A percentile compares a stretch with the other conserved stretches of the same genome.
Evolutionary conservation across 2,797 vertebrate species (phyloP).

Genomic region (Protonibea diacanthus): DNA sequence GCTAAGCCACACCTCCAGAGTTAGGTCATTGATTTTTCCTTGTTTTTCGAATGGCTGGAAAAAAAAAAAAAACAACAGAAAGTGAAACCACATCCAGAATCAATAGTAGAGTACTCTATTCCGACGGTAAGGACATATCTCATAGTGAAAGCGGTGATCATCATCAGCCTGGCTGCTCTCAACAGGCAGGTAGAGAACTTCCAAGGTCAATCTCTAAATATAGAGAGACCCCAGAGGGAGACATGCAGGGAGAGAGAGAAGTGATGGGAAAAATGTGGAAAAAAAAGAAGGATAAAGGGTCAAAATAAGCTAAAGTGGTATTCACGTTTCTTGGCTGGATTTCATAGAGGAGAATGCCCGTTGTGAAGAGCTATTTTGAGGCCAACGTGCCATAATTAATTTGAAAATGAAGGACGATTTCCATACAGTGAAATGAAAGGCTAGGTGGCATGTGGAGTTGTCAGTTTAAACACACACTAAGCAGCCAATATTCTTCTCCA

Average conservation of each 20-base stretch:
- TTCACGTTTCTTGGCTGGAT: not conserved
- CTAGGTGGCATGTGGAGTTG: not conserved
- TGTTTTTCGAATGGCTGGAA: conserved; percentile 58
- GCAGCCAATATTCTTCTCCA: not conserved
- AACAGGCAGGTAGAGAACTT: conserved; percentile 48
- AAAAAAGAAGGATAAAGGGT: conserved; percentile 19
- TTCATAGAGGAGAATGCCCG: not conserved
- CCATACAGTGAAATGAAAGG: conserved; percentile 2
- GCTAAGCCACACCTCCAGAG: conserved; percentile 41
- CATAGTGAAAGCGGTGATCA: conserved; percentile 38
- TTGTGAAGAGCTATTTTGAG: not conserved
- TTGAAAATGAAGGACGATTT: not conserved
- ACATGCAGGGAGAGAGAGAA: not conserved
- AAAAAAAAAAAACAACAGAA: conserved; percentile 55
- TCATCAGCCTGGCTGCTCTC: conserved; percentile 44
- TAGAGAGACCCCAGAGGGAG: conserved; percentile 37
- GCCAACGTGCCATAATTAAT: not conserved
- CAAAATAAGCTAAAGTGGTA: conserved; percentile 22
- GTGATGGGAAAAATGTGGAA: not conserved
- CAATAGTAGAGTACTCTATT: conserved; percentile 70
- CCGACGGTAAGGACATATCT: conserved; percentile 60
- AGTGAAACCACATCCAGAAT: conserved; percentile 75
- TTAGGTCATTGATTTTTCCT: conserved; percentile 67
- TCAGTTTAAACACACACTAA: not conserved
- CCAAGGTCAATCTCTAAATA: conserved; percentile 73